Evolutionary conservation across 2,113 vertebrate species (phyloP).

Genomic region (Coregonus clupeaformis): DNA sequence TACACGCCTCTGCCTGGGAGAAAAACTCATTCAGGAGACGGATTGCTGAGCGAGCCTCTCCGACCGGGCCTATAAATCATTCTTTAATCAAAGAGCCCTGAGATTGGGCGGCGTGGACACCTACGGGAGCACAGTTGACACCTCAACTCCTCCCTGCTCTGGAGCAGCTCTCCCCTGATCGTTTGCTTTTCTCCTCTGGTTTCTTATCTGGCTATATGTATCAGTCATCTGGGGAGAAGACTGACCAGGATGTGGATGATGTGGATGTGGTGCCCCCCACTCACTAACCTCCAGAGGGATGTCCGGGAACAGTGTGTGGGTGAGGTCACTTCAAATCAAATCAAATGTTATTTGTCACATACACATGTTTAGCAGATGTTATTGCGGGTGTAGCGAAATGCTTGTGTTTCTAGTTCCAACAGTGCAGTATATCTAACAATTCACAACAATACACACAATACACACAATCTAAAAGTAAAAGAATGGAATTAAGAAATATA

Average conservation of each 20-base stretch:
- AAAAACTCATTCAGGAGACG: slow-evolving; percentile 77
- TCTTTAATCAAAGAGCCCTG: slow-evolving; percentile 78
- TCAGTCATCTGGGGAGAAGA: slow-evolving; percentile 52
- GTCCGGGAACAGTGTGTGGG: too few species aligned
- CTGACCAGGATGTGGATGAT: too few species aligned
- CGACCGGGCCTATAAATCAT: slow-evolving; percentile 73
- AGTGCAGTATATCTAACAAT: too few species aligned
- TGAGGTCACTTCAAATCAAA: too few species aligned
- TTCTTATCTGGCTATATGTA: slow-evolving; percentile 56
- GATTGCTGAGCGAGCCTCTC: slow-evolving; percentile 73
- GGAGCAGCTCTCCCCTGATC: slow-evolving; percentile 13
- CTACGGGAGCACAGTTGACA: slow-evolving; percentile 63
- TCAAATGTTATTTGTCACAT: too few species aligned
- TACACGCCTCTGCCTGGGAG: slow-evolving; percentile 69
- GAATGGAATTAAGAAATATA: too few species aligned
- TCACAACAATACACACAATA: too few species aligned
- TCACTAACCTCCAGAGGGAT: not conserved
- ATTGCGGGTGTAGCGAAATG: too few species aligned
- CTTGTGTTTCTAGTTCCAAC: too few species aligned
- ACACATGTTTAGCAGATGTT: too few species aligned
- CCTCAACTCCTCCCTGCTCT: slow-evolving; percentile 57
- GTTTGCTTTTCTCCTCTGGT: slow-evolving; percentile 52
- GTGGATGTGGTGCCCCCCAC: slow-evolving; percentile 40
- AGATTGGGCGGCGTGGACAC: slow-evolving; percentile 62
- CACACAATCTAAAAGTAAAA: too few species aligned